Percentiles rank a stretch among this genome's conserved stretches.
Evolutionary conservation across 92 coral and sea anemone genomes (phyloP).

Genomic region (Umimayanthus kanabou): DNA sequence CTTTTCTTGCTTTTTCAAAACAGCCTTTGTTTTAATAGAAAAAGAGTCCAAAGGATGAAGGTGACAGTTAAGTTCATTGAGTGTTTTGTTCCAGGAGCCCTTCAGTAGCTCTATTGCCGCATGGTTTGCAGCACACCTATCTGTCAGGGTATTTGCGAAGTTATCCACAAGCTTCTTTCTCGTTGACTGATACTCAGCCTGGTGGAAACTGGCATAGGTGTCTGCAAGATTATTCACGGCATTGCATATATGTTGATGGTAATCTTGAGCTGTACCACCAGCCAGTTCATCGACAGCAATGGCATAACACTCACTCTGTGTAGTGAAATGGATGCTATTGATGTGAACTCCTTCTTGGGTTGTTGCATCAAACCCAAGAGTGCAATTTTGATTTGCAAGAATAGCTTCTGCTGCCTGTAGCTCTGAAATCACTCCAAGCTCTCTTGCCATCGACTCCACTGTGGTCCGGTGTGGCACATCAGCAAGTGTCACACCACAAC

Average conservation of each 20-base stretch:
- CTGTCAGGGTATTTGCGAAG: background rate
- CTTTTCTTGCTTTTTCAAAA: slow-evolving; percentile 10
- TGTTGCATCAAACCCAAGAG: background rate
- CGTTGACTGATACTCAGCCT: background rate
- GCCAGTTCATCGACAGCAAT: slow-evolving; percentile 5
- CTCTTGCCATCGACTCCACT: slow-evolving; percentile 25
- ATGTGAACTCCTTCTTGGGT: too few species aligned
- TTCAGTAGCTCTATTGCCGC: slow-evolving; percentile 12
- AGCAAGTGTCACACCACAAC: background rate
- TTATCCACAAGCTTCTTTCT: background rate
- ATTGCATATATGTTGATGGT: background rate
- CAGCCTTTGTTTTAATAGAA: slow-evolving; percentile 13
- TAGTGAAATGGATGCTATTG: slow-evolving; percentile 1
- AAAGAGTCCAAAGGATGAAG: slow-evolving; percentile 29
- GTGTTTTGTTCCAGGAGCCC: background rate
- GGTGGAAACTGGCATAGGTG: slow-evolving; percentile 9
- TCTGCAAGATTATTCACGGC: background rate
- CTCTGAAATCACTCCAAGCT: background rate
- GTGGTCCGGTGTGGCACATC: slow-evolving; percentile 9
- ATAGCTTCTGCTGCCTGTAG: slow-evolving; percentile 15
- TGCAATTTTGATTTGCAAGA: background rate
- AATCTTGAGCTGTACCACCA: slow-evolving; percentile 19
- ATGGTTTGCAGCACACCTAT: background rate
- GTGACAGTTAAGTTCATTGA: slow-evolving; percentile 13
- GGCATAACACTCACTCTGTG: background rate